Conservation (phyloP, 1,140 invertebrate species). For the Fopius arisanus region DNA sequence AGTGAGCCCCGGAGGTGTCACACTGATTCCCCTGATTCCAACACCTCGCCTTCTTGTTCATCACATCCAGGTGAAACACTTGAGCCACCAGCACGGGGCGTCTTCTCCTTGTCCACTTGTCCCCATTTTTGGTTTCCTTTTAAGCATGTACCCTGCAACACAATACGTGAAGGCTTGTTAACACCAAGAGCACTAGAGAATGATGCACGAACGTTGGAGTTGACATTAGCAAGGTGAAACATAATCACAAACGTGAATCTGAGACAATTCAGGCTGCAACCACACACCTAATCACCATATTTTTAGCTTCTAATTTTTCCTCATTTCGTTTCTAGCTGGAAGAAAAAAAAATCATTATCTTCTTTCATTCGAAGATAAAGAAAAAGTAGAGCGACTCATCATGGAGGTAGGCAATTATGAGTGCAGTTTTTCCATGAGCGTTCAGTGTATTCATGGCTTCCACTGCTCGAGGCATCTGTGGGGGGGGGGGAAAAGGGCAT, state of each 20-base stretch:
- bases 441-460: constrained; percentile 19
- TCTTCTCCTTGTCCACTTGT: constrained; percentile 51
- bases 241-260: constrained; percentile 1
- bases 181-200: constrained; percentile 58
- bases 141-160: constrained; percentile 55
- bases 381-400: constrained; percentile 10
- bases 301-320: neutral
- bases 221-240: constrained; percentile 7
- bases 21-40: constrained; percentile 62
- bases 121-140: constrained; percentile 65
- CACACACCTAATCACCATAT: constrained; percentile 2
- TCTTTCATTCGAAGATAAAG: neutral
- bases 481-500: constrained; percentile 27
- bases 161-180: constrained; percentile 65
- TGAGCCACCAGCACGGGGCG: constrained; percentile 35
- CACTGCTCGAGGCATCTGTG: constrained; percentile 25
- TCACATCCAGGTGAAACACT: constrained; percentile 42
- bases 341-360: neutral
- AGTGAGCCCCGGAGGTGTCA: constrained; percentile 62
- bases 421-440: constrained; percentile 28
- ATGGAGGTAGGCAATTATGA: constrained; percentile 31
- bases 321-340: neutral
- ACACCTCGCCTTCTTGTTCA: constrained; percentile 49
- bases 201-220: constrained; percentile 43
- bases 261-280: constrained; percentile 26